Evolutionary conservation across 2,888 invertebrate species (phyloP), one percentile per base, ranked within the genome.

Genomic region (Tenthredo notha): DNA sequence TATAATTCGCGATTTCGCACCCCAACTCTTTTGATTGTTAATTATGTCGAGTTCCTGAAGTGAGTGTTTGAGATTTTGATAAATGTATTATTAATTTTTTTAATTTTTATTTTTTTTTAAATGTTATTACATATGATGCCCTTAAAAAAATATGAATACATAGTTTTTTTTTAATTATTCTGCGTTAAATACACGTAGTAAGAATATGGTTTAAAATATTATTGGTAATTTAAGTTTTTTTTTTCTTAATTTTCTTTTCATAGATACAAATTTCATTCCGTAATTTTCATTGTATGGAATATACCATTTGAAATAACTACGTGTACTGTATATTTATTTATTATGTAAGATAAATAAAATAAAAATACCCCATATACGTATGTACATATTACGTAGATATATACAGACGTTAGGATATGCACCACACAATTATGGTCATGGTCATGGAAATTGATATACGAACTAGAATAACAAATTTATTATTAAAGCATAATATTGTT

Each of bases 141-240:
- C 82, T 83, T 67, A 67, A n/a, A 67, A 83, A 47, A 83, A 83
- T 83, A 83, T 67, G 82, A 65, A 67, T 67, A 67, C 10, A 83
- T 37, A 21, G 43, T 37, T 47, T 58, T 78, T 47, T 61, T 78
- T 50, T 12, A 65, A 43, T 65, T 82, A 82, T 40, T 82, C 12
- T 82, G 65, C 82, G 61, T 61, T 80, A 61, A 80, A 80, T 61
- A 61, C 80, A 61, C 80, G 37, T 80, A 37, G 72, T 58, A 54
- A 18, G 25, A 29, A 29, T 78, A 61, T 37, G 58, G 37, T 37
- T n/a, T 61, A 61, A 37, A 61, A 37, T 25, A 80, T 80, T 80
- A 80, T 80, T 78, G 33, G 78, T 54, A 58, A 78, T 33, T 37
- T 37, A 9, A n/a, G n/a, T n/a, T n/a, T n/a, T n/a, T n/a, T n/a